Conservation (phyloP, 2,888 invertebrate species). For the Cerceris ruficornis region DNA sequence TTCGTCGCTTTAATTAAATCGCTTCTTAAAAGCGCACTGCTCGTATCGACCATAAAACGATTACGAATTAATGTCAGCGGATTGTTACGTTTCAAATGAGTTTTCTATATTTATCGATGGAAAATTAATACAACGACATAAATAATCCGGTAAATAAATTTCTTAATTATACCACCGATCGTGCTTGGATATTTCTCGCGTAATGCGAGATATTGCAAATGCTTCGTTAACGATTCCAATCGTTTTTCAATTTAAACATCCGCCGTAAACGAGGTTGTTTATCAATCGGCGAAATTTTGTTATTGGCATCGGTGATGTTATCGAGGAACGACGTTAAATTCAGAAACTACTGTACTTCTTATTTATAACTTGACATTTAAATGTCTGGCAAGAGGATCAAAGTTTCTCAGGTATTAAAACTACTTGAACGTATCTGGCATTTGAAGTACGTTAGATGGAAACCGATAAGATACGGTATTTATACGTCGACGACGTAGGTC, state of each 20-base stretch:
- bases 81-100: background rate
- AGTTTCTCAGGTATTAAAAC: slow-evolving; percentile 30
- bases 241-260: background rate
- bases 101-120: background rate
- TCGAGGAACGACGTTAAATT: slow-evolving; percentile 13
- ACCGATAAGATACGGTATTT: background rate
- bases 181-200: background rate
- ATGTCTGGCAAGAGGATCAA: slow-evolving; percentile 33
- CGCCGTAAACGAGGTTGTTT: background rate
- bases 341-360: slow-evolving; percentile 15
- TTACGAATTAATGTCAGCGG: background rate
- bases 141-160: background rate
- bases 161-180: background rate
- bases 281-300: background rate
- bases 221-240: no score
- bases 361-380: slow-evolving; percentile 48
- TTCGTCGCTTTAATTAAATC: no score
- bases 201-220: background rate
- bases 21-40: background rate
- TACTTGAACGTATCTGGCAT: slow-evolving; percentile 29
- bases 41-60: background rate
- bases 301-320: background rate
- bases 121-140: background rate
- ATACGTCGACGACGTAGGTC: background rate
- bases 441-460: slow-evolving; percentile 12